Conservation (phyloP, 1,140 invertebrate genomes). For the Atta texana region DNA sequence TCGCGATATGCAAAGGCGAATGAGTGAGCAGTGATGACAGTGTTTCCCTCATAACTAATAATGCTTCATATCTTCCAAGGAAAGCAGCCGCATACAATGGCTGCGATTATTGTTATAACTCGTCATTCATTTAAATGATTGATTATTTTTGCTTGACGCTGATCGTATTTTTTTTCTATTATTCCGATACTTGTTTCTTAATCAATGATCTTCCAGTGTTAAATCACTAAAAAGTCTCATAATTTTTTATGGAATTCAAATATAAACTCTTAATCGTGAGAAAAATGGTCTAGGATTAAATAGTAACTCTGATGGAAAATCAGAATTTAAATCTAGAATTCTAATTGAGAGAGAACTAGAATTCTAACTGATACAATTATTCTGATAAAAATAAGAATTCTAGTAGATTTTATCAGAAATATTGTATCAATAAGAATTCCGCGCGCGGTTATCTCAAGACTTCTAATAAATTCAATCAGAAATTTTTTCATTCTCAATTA, state of each 20-base stretch:
- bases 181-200: background rate
- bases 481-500: background rate
- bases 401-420: too few species aligned
- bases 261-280: background rate
- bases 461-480: too few species aligned
- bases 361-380: too few species aligned
- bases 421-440: too few species aligned
- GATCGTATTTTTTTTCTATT: background rate
- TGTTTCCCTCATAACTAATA: constrained; percentile 2
- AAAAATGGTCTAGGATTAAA: too few species aligned
- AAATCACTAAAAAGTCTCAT: background rate
- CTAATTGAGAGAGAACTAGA: too few species aligned
- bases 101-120: background rate
- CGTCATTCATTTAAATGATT: constrained; percentile 26
- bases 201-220: background rate
- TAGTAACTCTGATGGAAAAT: too few species aligned
- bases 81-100: background rate
- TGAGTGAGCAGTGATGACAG: background rate
- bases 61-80: constrained; percentile 8
- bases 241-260: background rate
- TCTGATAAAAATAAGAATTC: too few species aligned
- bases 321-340: too few species aligned
- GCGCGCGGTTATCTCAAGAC: too few species aligned
- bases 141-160: background rate
- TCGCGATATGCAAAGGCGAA: background rate